Percentiles rank a stretch among this genome's conserved stretches.
Evolutionary conservation across 2,113 vertebrate genomes (phyloP).

Genomic region (Spea multiplicata): DNA sequence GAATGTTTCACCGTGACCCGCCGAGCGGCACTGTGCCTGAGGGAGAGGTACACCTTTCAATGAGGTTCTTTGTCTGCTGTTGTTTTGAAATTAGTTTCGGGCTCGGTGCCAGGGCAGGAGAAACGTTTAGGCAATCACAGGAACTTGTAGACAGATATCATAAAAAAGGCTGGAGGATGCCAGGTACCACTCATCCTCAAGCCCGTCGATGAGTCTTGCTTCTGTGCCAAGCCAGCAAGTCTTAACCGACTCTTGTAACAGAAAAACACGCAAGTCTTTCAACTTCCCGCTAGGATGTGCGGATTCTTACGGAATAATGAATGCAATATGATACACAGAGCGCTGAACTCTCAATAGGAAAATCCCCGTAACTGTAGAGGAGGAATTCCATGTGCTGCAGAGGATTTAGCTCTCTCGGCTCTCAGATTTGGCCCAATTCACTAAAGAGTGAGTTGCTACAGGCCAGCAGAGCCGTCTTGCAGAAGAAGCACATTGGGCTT

Average conservation of each 20-base stretch:
- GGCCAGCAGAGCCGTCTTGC: too few species aligned
- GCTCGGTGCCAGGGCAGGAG: slow-evolving; percentile 55
- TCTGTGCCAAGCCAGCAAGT: slow-evolving; percentile 22
- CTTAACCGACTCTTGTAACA: background rate
- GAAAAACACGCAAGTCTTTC: background rate
- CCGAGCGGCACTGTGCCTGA: slow-evolving; percentile 53
- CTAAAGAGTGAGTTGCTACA: too few species aligned
- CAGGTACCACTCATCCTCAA: slow-evolving; percentile 57
- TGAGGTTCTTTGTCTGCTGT: slow-evolving; percentile 54
- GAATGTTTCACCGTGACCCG: background rate
- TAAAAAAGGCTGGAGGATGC: slow-evolving; percentile 55
- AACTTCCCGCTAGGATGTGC: slow-evolving; percentile 4
- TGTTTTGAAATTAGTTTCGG: slow-evolving; percentile 55
- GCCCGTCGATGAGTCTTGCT: slow-evolving; percentile 18
- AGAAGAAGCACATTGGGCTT: too few species aligned
- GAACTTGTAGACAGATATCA: slow-evolving; percentile 60
- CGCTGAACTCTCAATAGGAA: too few species aligned
- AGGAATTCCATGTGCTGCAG: too few species aligned
- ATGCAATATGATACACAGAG: too few species aligned
- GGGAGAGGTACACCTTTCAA: slow-evolving; percentile 49
- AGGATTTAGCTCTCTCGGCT: too few species aligned
- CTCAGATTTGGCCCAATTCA: too few species aligned
- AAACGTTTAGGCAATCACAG: slow-evolving; percentile 61
- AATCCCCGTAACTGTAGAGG: too few species aligned
- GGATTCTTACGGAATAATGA: background rate